Conservation (phyloP, 2,113 vertebrate genomes). For the Nycticebus coucang region DNA sequence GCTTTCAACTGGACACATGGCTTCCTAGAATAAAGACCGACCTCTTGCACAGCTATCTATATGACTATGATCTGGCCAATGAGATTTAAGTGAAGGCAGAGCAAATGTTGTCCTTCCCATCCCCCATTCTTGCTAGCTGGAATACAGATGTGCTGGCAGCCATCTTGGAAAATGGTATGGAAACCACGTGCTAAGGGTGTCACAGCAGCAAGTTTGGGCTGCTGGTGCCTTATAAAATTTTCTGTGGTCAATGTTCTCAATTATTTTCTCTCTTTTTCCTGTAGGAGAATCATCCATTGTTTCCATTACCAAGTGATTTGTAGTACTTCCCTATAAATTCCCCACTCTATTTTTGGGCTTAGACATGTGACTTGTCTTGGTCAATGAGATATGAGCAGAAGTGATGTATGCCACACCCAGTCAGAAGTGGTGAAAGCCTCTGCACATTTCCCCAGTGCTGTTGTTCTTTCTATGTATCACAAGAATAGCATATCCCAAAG, state of each 20-base stretch:
- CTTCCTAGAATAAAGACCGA: neutral
- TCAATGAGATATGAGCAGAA: neutral
- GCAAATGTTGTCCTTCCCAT: neutral
- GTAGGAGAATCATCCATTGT: neutral
- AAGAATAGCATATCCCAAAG: neutral
- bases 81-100: neutral
- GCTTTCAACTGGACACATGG: neutral
- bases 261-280: neutral
- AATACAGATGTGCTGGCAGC: neutral
- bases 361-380: neutral
- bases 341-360: neutral
- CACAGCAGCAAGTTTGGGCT: neutral
- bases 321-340: neutral
- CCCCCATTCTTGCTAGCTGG: neutral
- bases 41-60: neutral
- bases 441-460: neutral
- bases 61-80: neutral
- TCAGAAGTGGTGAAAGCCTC: neutral
- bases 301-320: neutral
- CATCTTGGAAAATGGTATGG: neutral
- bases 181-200: neutral
- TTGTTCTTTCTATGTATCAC: neutral
- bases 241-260: neutral
- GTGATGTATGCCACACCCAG: neutral
- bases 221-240: neutral